Evolutionary conservation across 2,888 invertebrate genomes (phyloP).

Genomic region (Yponomeuta evonymella): DNA sequence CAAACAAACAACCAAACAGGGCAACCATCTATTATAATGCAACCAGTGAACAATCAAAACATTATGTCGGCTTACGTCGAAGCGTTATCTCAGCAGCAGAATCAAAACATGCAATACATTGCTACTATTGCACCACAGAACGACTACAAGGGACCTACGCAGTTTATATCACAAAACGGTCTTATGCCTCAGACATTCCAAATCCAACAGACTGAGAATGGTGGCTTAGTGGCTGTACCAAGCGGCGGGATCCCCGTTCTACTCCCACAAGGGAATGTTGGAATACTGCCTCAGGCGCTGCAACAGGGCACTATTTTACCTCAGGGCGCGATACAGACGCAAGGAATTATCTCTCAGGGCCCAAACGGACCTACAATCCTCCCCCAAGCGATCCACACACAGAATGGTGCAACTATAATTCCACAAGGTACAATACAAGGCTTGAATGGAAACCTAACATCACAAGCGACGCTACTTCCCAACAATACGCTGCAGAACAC

Average conservation of each 20-base stretch:
- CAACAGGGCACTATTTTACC: conserved; percentile 77
- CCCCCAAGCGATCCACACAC: conserved; percentile 75
- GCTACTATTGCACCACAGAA: conserved; percentile 81
- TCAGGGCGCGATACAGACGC: conserved; percentile 70
- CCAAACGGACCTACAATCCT: conserved; percentile 77
- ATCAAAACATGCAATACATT: conserved; percentile 85
- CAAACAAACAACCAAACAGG: conserved; percentile 74
- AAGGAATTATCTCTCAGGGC: conserved; percentile 70
- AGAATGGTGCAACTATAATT: conserved; percentile 79
- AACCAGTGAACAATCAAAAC: conserved; percentile 78
- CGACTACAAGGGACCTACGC: conserved; percentile 74
- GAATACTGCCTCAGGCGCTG: conserved; percentile 65
- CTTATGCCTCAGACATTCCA: conserved; percentile 77
- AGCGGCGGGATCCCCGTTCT: conserved; percentile 76
- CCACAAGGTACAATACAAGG: conserved; percentile 75
- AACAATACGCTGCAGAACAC: conserved; percentile 62
- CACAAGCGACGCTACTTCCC: conserved; percentile 58
- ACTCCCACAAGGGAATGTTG: conserved; percentile 70
- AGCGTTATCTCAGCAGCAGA: conserved; percentile 81
- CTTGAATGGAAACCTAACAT: conserved; percentile 54
- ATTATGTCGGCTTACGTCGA: conserved; percentile 81
- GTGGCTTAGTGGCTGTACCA: conserved; percentile 76
- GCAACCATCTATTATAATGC: conserved; percentile 81
- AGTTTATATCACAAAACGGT: conserved; percentile 73
- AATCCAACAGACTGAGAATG: conserved; percentile 78